Evolutionary conservation across 1,140 invertebrate genomes (phyloP).

Genomic region (Ganaspis sp.): DNA sequence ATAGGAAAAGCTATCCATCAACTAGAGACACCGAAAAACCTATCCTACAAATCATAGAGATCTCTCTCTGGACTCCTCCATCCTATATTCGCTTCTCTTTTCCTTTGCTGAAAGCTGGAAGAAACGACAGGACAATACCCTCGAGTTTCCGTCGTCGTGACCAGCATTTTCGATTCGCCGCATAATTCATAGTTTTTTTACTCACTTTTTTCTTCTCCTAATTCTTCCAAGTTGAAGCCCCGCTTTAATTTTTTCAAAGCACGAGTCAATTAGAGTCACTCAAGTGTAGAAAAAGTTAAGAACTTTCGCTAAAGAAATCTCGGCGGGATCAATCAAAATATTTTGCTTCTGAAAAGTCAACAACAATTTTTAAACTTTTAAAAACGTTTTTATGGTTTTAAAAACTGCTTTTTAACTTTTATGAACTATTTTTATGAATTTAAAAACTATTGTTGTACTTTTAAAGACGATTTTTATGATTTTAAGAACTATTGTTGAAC

Average conservation of each 20-base stretch:
- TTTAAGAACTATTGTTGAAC: too few species aligned
- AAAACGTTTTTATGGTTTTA: too few species aligned
- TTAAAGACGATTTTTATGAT: too few species aligned
- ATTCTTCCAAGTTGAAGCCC: neutral
- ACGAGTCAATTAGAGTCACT: conserved; percentile 2
- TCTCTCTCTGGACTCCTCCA: conserved; percentile 33
- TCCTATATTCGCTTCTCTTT: neutral
- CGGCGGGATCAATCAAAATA: neutral
- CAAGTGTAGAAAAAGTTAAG: neutral
- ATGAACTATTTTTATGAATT: too few species aligned
- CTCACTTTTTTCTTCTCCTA: neutral
- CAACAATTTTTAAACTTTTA: too few species aligned
- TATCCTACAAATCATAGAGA: conserved; percentile 51
- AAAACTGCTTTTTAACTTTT: too few species aligned
- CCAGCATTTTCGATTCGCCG: conserved; percentile 62
- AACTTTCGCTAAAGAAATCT: neutral
- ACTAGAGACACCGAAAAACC: conserved; percentile 47
- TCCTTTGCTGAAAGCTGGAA: conserved; percentile 4
- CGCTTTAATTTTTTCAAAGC: neutral
- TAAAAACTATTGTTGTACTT: too few species aligned
- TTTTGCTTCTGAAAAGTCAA: too few species aligned
- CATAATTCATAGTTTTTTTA: conserved; percentile 56
- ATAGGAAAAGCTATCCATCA: conserved; percentile 55
- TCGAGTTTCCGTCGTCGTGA: conserved; percentile 56
- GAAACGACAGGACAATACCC: conserved; percentile 55